phyloP scores from a whole-genome alignment of 2,888 invertebrate genomes.

The Aleiodes leptofemur region DNA sequence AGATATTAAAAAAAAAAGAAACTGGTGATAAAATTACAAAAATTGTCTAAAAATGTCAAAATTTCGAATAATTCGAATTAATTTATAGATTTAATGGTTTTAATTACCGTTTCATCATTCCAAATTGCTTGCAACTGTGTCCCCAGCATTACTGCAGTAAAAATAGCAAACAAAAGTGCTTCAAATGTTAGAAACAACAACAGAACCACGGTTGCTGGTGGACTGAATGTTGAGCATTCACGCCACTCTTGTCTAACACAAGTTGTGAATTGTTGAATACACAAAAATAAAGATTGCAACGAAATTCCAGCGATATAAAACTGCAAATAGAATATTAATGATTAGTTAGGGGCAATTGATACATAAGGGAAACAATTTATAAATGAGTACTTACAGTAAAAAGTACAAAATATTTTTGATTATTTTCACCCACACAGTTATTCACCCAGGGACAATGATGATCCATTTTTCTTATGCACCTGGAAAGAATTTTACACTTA shows the following conservation, averaged over 20 bases:
- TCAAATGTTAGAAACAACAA: slow-evolving; percentile 94
- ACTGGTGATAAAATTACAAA: background rate
- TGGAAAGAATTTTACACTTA: slow-evolving; percentile 67
- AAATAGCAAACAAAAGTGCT: slow-evolving; percentile 96
- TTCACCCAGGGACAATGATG: slow-evolving; percentile 98
- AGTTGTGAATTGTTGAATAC: slow-evolving; percentile 94
- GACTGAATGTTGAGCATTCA: slow-evolving; percentile 94
- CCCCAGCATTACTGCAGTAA: slow-evolving; percentile 97
- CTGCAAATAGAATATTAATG: slow-evolving; percentile 78
- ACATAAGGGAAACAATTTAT: background rate
- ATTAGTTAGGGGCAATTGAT: background rate
- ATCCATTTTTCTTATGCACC: slow-evolving; percentile 90
- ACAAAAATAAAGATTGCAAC: slow-evolving; percentile 92
- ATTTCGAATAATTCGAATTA: background rate
- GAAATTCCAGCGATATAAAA: slow-evolving; percentile 99
- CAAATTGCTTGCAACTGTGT: slow-evolving; percentile 98
- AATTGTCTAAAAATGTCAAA: background rate
- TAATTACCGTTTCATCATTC: slow-evolving; percentile 95
- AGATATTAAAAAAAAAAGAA: no score
- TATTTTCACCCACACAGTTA: slow-evolving; percentile 99
- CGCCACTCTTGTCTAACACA: slow-evolving; percentile 97
- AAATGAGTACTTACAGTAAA: slow-evolving; percentile 87
- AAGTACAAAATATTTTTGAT: slow-evolving; percentile 99
- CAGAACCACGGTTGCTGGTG: slow-evolving; percentile 96
- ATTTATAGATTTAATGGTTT: slow-evolving; percentile 14